Evolutionary conservation across 2,113 vertebrate species (phyloP).

Genomic region (Donacobius atricapilla): DNA sequence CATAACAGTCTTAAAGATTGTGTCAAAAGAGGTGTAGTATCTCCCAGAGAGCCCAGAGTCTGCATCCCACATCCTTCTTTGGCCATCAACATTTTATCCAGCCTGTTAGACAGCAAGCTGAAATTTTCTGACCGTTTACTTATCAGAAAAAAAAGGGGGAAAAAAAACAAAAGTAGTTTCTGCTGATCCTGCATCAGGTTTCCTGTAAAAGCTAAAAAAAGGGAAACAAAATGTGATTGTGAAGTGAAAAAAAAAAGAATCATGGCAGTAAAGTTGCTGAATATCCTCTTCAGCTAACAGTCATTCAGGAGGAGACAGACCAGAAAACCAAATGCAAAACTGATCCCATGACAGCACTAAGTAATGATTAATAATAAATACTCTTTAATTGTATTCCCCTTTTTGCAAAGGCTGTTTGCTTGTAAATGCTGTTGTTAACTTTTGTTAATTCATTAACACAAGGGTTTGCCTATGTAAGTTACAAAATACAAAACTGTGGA

Average conservation of each 20-base stretch:
- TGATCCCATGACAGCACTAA: neutral
- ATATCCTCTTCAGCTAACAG: neutral
- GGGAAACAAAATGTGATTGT: conserved; percentile 12
- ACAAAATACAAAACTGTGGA: neutral
- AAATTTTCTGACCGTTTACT: neutral
- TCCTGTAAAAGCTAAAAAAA: neutral
- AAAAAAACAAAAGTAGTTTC: neutral
- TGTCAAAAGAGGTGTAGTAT: neutral
- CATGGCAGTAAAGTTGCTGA: neutral
- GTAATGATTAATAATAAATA: conserved; percentile 20
- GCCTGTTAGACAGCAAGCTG: neutral
- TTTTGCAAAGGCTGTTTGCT: neutral
- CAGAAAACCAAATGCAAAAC: neutral
- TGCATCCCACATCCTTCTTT: neutral
- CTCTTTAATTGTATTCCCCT: neutral
- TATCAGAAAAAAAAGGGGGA: neutral
- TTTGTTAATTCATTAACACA: neutral
- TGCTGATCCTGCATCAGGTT: conserved; percentile 59
- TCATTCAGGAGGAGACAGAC: neutral
- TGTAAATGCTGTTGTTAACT: neutral
- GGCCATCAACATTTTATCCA: neutral
- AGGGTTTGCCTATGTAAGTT: neutral
- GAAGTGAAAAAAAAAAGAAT: conserved; percentile 16
- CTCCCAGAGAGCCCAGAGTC: neutral
- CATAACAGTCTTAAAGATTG: neutral